phyloP scores from a whole-genome alignment of 2,113 vertebrate species.

The Larimichthys crocea region DNA sequence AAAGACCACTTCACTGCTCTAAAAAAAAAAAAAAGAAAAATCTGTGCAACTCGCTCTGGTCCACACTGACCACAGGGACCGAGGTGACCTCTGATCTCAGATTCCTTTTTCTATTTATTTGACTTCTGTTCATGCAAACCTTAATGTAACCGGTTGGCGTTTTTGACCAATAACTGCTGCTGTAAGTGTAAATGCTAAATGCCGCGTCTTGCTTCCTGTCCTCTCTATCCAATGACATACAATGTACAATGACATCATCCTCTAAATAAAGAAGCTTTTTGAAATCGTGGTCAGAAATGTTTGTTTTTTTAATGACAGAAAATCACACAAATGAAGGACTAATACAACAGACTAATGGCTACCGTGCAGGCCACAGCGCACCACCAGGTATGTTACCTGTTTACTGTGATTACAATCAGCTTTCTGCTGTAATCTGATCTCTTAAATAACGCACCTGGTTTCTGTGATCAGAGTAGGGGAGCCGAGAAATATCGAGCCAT shows the following conservation, averaged over 20 bases:
- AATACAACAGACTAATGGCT: not conserved
- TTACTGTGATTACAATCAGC: not conserved
- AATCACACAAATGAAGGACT: not conserved
- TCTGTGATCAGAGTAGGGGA: not conserved
- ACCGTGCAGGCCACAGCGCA: not conserved
- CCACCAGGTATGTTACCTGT: no score
- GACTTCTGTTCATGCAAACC: constrained; percentile 8
- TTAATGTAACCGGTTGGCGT: constrained; percentile 35
- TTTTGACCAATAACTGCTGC: constrained; percentile 62
- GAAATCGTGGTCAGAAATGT: constrained; percentile 9
- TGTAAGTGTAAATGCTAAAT: constrained; percentile 51
- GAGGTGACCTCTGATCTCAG: not conserved
- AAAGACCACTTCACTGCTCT: constrained; percentile 8
- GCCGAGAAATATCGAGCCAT: not conserved
- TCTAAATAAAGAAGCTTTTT: constrained; percentile 67
- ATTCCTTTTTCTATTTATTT: constrained; percentile 37
- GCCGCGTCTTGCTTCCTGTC: constrained; percentile 15
- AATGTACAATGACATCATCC: constrained; percentile 36
- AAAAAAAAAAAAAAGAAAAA: constrained; percentile 2
- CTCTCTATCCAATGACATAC: constrained; percentile 22
- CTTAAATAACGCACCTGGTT: not conserved
- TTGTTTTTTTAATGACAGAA: not conserved
- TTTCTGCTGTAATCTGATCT: not conserved
- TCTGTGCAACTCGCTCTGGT: not conserved
- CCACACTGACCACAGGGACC: not conserved